Evolutionary conservation across 1,140 invertebrate genomes (phyloP).

Genomic region (Xylocopa sonorina): DNA sequence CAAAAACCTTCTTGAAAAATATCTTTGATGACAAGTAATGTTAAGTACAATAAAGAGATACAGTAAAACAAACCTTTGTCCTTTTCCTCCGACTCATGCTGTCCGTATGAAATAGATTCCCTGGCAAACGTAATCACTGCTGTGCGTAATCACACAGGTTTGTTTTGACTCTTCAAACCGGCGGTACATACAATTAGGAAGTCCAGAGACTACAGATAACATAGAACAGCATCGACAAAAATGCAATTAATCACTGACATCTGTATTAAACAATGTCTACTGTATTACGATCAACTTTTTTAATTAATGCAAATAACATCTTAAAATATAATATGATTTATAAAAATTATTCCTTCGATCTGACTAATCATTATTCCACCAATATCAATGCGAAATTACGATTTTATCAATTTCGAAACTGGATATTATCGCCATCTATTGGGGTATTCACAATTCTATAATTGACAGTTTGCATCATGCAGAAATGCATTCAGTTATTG

Average conservation of each 20-base stretch:
- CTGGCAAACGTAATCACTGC: background rate
- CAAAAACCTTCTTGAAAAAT: background rate
- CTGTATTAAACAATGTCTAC: background rate
- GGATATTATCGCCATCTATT: background rate
- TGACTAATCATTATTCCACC: too few species aligned
- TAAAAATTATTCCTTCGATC: background rate
- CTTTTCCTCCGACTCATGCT: constrained; percentile 87
- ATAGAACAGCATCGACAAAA: background rate
- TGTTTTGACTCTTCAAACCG: constrained; percentile 77
- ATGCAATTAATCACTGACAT: background rate
- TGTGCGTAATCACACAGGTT: constrained; percentile 53
- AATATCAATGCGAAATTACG: too few species aligned
- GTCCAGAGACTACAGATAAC: constrained; percentile 22
- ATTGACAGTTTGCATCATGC: background rate
- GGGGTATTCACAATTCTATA: background rate
- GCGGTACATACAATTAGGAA: constrained; percentile 59
- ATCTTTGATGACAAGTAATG: background rate
- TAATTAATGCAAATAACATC: background rate
- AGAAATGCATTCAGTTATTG: too few species aligned
- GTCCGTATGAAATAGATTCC: constrained; percentile 26
- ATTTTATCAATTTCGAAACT: too few species aligned
- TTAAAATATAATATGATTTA: background rate
- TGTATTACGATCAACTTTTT: background rate
- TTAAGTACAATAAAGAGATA: background rate
- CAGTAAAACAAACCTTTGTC: constrained; percentile 82